These are phyloP conservation scores for Penaeus monodon DNA, from an alignment of 2,888 invertebrate genomes.

Conservation along the genomic window DNA sequence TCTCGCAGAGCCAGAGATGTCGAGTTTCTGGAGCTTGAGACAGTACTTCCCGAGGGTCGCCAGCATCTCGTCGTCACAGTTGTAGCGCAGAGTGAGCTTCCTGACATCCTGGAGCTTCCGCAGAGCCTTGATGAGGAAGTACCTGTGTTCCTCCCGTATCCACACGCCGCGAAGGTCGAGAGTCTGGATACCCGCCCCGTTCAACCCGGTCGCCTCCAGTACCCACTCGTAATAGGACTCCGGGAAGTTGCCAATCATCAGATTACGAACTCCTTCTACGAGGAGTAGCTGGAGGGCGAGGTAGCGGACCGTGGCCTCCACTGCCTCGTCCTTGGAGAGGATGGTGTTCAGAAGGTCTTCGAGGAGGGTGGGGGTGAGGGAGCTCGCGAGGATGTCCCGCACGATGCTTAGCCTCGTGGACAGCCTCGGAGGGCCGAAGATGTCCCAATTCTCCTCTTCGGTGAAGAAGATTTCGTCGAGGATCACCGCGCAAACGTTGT, in stretches of 20 bases:
- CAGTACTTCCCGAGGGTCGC: conserved; percentile 58
- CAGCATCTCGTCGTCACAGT: conserved; percentile 62
- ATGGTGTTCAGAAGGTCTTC: conserved; percentile 60
- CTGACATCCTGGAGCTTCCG: conserved; percentile 39
- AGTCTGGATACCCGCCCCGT: conserved; percentile 46
- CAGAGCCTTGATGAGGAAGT: conserved; percentile 45
- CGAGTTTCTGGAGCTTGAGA: conserved; percentile 51
- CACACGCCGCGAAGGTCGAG: conserved; percentile 62
- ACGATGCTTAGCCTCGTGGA: conserved; percentile 46
- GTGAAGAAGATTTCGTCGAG: conserved; percentile 61
- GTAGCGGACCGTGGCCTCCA: conserved; percentile 60
- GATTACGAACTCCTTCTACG: conserved; percentile 54
- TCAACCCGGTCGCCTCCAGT: conserved; percentile 49
- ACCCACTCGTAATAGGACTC: conserved; percentile 57
- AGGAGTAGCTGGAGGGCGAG: conserved; percentile 61
- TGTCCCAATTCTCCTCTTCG: conserved; percentile 60
- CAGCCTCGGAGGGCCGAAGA: conserved; percentile 50
- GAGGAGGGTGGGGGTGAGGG: conserved; percentile 48
- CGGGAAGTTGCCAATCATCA: conserved; percentile 60
- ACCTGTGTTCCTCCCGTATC: conserved; percentile 52
- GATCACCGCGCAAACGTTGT: conserved; percentile 61
- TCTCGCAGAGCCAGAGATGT: conserved; percentile 57
- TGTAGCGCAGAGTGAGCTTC: conserved; percentile 56
- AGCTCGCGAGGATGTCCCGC: conserved; percentile 45
- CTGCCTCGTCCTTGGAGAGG: conserved; percentile 50